Evolutionary conservation across 2,888 invertebrate species (phyloP).

Genomic region (Drosophila kuntzei): DNA sequence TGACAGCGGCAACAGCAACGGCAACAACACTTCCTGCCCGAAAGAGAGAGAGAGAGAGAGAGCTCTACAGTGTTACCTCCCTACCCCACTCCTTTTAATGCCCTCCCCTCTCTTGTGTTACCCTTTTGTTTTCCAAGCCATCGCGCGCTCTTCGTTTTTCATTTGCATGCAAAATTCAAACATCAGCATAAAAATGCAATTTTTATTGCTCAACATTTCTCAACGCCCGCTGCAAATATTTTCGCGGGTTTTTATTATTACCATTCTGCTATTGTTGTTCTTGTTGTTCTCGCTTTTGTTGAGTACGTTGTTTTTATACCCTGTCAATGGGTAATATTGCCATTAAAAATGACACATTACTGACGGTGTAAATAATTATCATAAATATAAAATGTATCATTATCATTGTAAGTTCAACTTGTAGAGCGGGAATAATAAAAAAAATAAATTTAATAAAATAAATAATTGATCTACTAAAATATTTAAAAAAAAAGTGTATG

Average conservation of each 20-base stretch:
- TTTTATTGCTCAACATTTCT: slow-evolving; percentile 84
- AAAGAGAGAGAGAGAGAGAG: neutral
- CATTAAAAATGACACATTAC: neutral
- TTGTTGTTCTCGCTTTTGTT: slow-evolving; percentile 12
- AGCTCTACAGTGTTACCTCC: neutral
- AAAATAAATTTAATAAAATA: too few relatives aligned
- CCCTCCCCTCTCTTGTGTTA: too few relatives aligned
- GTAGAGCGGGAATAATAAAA: too few relatives aligned
- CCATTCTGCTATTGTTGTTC: slow-evolving; percentile 41
- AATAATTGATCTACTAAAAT: too few relatives aligned
- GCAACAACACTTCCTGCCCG: slow-evolving; percentile 67
- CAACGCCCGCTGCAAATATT: slow-evolving; percentile 82
- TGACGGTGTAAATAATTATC: too few relatives aligned
- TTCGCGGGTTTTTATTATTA: slow-evolving; percentile 81
- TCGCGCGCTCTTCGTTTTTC: slow-evolving; percentile 72
- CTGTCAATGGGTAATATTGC: neutral
- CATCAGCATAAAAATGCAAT: slow-evolving; percentile 85
- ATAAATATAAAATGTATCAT: too few relatives aligned
- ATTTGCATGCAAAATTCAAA: slow-evolving; percentile 84
- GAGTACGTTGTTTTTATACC: neutral
- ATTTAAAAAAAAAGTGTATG: too few relatives aligned
- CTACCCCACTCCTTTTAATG: too few relatives aligned
- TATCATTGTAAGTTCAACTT: too few relatives aligned
- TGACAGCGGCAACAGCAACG: slow-evolving; percentile 60
- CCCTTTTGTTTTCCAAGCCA: slow-evolving; percentile 72